phyloP scores from a whole-genome alignment of 2,888 invertebrate species.

The Andrena hattorfiana region DNA sequence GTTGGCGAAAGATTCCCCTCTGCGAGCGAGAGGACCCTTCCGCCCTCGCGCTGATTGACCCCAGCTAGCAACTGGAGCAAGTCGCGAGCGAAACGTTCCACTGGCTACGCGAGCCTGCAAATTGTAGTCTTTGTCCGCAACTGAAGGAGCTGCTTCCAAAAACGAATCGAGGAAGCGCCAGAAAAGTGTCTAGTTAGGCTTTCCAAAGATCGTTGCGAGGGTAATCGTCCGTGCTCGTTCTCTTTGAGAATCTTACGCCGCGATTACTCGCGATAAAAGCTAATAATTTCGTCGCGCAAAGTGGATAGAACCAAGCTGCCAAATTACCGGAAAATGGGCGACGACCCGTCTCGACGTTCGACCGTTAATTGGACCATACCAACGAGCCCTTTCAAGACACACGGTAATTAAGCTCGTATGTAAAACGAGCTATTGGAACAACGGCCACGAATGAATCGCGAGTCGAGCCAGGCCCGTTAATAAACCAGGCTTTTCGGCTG shows the following conservation, averaged over 20 bases:
- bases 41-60: conserved; percentile 21
- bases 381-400: conserved; percentile 41
- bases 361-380: conserved; percentile 61
- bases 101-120: not conserved
- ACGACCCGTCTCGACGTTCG: conserved; percentile 18
- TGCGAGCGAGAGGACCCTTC: not conserved
- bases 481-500: conserved; percentile 6
- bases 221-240: not conserved
- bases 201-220: not conserved
- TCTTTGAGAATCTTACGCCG: not conserved
- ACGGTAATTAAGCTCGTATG: conserved; percentile 46
- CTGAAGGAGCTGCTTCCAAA: not conserved
- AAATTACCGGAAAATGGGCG: conserved; percentile 24
- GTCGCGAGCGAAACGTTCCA: not conserved
- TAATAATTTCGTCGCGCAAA: not conserved
- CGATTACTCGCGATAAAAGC: not conserved
- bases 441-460: conserved; percentile 24
- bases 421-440: conserved; percentile 28
- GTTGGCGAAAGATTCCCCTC: conserved; percentile 21
- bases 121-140: not conserved
- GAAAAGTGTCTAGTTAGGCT: not conserved
- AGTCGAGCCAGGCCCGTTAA: not conserved
- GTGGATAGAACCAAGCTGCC: not conserved
- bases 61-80: conserved; percentile 18
- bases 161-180: not conserved